Base-by-base conservation (phyloP, 2,113 vertebrate species). In the Varanus komodoensis region DNA sequence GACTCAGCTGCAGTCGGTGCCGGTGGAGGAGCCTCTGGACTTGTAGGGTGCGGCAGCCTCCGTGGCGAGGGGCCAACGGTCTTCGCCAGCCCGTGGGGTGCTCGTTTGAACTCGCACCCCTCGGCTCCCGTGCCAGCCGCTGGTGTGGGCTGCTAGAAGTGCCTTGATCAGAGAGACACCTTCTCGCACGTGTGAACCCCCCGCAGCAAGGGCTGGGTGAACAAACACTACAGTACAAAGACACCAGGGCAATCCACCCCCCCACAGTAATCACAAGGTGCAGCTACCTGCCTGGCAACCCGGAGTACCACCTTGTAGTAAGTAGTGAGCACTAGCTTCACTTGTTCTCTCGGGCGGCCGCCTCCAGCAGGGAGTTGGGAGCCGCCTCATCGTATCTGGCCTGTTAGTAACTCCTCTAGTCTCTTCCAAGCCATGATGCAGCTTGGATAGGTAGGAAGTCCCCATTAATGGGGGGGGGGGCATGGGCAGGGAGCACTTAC, bases 1-100 rank as follows among this genome's bases (percentile, higher is more conserved):
- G 38, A 98, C 98, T 5, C 98, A 98, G 94, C 97, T 98, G 6
- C 98, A 98, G 96, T 98, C 98, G 0, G 98, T 98, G 89, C 98
- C 98, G 21, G 98, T 98, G 86, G 98, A 98, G 44, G 98, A 98
- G 34, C 97, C 98, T 32, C 88, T 97, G 92, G 96, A 96, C 85
- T 90, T 97, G 90, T 97, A 89, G 94, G 69, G 32, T 8, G 2
- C 3, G 11, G 71, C 1, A 2, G 15, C 12, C 19, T n/a, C 23
- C 8, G 2, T 8, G 4, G 32, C 21, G 6, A 1, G 3, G 29
- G 4, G 75, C 15, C 0, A 57, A 3, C 1, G 57, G 23, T 27
- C 8, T 1, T 15, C 44, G 0, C 67, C 9, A 69, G 67, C 87
- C 54, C 21, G 2, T 8, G 6, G 27, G 68, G 34, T 29, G 1